Conservation (phyloP, 1,140 invertebrate genomes). For the Alviniconcha marisindica region DNA sequence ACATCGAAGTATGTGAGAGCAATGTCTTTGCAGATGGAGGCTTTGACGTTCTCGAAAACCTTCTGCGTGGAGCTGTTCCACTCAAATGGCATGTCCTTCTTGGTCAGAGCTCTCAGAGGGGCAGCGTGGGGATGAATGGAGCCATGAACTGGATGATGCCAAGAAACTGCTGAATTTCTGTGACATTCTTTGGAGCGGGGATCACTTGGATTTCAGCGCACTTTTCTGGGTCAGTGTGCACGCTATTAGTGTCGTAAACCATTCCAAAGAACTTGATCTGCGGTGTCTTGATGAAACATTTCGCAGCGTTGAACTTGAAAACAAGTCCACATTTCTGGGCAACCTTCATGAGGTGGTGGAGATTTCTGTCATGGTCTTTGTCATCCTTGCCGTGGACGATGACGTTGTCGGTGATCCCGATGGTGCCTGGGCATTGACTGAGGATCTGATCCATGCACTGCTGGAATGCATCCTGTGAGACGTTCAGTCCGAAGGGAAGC, state of each 20-base stretch:
- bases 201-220: constrained; percentile 54
- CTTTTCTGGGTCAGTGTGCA: constrained; percentile 17
- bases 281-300: constrained; percentile 12
- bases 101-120: constrained; percentile 45
- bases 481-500: constrained; percentile 58
- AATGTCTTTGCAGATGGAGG: constrained; percentile 41
- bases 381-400: too few relatives aligned
- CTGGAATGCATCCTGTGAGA: constrained; percentile 61
- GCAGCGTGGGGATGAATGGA: constrained; percentile 40
- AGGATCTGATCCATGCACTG: constrained; percentile 64
- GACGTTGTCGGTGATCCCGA: constrained; percentile 72
- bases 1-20: constrained; percentile 56
- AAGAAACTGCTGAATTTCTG: constrained; percentile 45
- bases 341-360: constrained; percentile 30
- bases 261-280: constrained; percentile 31
- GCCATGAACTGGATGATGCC: constrained; percentile 47
- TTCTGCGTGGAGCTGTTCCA: constrained; percentile 50
- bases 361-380: constrained; percentile 37
- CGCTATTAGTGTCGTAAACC: not conserved
- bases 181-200: constrained; percentile 56
- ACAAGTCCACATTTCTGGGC: constrained; percentile 12
- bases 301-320: not conserved
- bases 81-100: constrained; percentile 52
- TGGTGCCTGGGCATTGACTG: constrained; percentile 52
- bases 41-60: constrained; percentile 53